Base-by-base conservation (phyloP, 2,888 invertebrate species). In the Leptogaster cylindrica region DNA sequence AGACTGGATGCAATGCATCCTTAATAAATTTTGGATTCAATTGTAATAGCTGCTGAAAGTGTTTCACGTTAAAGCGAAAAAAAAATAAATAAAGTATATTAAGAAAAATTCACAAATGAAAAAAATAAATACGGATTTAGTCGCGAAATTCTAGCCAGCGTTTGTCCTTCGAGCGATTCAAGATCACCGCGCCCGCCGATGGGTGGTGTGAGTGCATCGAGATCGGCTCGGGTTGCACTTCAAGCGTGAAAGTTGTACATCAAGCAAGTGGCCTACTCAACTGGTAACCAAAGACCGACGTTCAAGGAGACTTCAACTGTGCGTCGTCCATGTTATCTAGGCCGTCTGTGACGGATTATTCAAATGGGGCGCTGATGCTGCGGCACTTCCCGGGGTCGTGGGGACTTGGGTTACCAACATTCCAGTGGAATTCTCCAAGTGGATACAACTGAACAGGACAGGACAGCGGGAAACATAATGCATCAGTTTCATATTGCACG, bases 181-280 rank as follows among this genome's bases (percentile, higher is more conserved):
- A 48, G 48, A 48, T 48, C 48, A 48, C 12, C n/a, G n/a, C n/a
- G n/a, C n/a, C n/a, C n/a, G 18, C 20, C 8, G n/a, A n/a, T 3
- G 25, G 27, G 48, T 3, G n/a, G 25, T 20, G 27, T 41, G 12
- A 48, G 48, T 48, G 48, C 48, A 48, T 41, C 48, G 12, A 48
- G 48, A 48, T 48, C 48, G 27, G 27, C 0, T 48, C 48, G 27
- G 25, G 27, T 25, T 25, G 48, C 25, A 25, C 12, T 12, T 25
- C n/a, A 48, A 48, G 25, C 48, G 48, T 48, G 25, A 48, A 25
- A 48, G 23, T 48, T 48, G n/a, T 16, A 12, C 48, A 48, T 48
- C 48, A 48, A 25, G 48, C 48, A 48, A 48, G 25, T 48, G 48
- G 20, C 27, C 48, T 25, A 48, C 25, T 48, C 48, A 48, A 48